A percentile compares a stretch with the other conserved stretches of the same genome.
phyloP scores from a whole-genome alignment of 1,140 invertebrate species.

The Sitodiplosis mosellana region DNA sequence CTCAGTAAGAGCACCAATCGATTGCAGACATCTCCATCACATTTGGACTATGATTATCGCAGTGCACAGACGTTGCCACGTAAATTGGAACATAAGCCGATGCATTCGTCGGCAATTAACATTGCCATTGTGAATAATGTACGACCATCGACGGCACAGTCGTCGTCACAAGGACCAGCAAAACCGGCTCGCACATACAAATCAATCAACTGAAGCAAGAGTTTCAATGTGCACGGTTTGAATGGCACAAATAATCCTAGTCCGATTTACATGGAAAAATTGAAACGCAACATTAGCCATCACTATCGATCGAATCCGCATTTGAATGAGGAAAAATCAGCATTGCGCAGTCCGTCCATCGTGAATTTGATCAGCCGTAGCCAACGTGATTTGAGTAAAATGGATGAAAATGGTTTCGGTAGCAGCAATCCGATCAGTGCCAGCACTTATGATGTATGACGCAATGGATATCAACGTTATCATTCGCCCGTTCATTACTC shows the following conservation, averaged over 20 bases:
- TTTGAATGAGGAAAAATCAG: conserved; percentile 45
- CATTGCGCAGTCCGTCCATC: conserved; percentile 64
- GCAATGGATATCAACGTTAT: conserved; percentile 29
- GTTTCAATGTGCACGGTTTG: conserved; percentile 58
- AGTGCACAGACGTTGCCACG: conserved; percentile 60
- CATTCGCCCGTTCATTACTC: conserved; percentile 16
- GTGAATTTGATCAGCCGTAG: conserved; percentile 66
- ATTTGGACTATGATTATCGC: conserved; percentile 35
- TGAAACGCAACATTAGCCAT: conserved; percentile 15
- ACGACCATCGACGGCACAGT: conserved; percentile 26
- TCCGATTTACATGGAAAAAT: conserved; percentile 25
- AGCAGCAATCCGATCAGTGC: not conserved
- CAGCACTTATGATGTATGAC: not conserved
- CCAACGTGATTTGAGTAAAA: conserved; percentile 47
- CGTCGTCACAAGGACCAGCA: conserved; percentile 29
- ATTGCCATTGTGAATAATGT: conserved; percentile 51
- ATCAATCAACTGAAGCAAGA: conserved; percentile 59
- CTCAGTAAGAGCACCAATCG: conserved; percentile 61
- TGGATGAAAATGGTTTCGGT: conserved; percentile 8
- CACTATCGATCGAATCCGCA: conserved; percentile 59
- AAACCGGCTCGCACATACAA: conserved; percentile 59
- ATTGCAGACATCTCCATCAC: conserved; percentile 26
- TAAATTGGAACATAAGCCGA: conserved; percentile 36
- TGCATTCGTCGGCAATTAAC: conserved; percentile 41
- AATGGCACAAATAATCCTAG: conserved; percentile 26